Conservation (phyloP, 2,797 vertebrate species). For the Enoplosus armatus region DNA sequence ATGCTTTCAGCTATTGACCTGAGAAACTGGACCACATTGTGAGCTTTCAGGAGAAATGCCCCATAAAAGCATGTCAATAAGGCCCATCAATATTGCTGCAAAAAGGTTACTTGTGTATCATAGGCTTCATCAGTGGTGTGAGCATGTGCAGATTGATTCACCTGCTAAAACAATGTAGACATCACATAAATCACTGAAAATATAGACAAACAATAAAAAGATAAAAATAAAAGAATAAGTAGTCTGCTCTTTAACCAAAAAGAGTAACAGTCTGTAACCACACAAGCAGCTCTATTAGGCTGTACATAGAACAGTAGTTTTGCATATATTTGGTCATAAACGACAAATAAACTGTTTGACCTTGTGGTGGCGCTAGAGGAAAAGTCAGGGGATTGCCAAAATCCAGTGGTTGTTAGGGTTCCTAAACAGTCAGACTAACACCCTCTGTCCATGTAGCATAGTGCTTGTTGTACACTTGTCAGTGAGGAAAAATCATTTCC, state of each 20-base stretch:
- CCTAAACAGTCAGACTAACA: neutral
- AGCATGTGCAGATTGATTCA: constrained; percentile 41
- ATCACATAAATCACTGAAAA: constrained; percentile 17
- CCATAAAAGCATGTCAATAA: constrained; percentile 63
- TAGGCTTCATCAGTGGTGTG: constrained; percentile 12
- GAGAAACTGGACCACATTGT: constrained; percentile 52
- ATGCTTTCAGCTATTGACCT: constrained; percentile 73
- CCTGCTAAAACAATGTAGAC: neutral
- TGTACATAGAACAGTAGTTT: neutral
- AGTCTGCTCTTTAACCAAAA: neutral
- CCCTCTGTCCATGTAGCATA: neutral
- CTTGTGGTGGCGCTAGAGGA: neutral
- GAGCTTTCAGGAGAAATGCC: constrained; percentile 66
- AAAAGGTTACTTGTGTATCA: constrained; percentile 56
- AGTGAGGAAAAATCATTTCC: constrained; percentile 6
- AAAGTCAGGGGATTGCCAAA: neutral
- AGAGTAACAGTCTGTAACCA: neutral
- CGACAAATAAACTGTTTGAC: neutral
- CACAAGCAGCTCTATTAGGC: neutral
- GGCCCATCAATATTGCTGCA: constrained; percentile 44
- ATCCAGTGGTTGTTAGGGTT: too few relatives aligned
- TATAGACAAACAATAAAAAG: neutral
- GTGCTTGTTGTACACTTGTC: neutral
- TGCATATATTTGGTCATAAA: neutral
- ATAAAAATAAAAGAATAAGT: neutral